These are phyloP conservation scores for Spilarctia lutea DNA, from an alignment of 2,888 invertebrate genomes.

Conservation along the genomic window DNA sequence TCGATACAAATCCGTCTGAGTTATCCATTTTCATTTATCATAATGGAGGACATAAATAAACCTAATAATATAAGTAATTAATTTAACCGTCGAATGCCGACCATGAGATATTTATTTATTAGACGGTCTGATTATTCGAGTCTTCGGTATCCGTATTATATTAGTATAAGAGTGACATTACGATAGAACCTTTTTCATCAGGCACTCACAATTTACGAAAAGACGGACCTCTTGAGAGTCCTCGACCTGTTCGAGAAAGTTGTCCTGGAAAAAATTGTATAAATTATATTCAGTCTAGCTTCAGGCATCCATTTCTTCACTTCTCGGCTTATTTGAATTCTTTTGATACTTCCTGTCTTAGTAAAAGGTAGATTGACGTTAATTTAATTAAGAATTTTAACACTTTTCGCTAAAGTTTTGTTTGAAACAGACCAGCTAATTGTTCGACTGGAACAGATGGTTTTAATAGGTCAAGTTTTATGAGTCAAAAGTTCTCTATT, in stretches of 20 bases:
- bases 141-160: not conserved
- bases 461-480: conserved; percentile 35
- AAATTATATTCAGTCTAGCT: conserved; percentile 14
- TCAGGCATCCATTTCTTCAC: conserved; percentile 21
- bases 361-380: conserved; percentile 47
- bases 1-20: not conserved
- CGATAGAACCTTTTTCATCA: conserved; percentile 23
- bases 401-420: conserved; percentile 60
- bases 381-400: conserved; percentile 72
- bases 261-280: conserved; percentile 18
- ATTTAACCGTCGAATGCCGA: not conserved
- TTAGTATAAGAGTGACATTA: conserved; percentile 12
- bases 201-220: conserved; percentile 16
- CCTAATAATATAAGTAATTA: not conserved
- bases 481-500: conserved; percentile 13
- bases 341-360: conserved; percentile 49
- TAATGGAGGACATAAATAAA: not conserved
- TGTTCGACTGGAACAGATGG: conserved; percentile 27
- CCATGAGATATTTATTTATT: not conserved
- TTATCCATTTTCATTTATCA: not conserved
- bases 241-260: conserved; percentile 17
- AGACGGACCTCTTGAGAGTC: conserved; percentile 14
- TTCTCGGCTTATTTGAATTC: conserved; percentile 49
- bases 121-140: conserved; percentile 5
- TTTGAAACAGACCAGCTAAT: conserved; percentile 25